Conservation (phyloP, 2,113 vertebrate genomes). For the Anthoscopus minutus region DNA sequence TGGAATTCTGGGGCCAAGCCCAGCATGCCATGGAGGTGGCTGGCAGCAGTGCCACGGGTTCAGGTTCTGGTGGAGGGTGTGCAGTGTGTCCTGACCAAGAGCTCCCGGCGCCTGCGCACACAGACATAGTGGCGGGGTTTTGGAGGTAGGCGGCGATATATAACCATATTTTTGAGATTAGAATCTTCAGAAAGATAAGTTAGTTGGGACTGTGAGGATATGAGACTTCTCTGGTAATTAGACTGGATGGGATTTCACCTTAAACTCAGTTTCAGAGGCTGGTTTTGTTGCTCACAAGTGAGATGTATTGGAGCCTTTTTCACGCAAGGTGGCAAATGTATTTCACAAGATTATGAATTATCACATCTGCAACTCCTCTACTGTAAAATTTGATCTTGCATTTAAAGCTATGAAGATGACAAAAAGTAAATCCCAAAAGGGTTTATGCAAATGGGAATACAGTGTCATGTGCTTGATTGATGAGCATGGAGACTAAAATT, state of each 20-base stretch:
- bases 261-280: not conserved
- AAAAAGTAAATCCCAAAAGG: not conserved
- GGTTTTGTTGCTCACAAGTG: not conserved
- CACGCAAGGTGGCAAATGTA: not conserved
- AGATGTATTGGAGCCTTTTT: not conserved
- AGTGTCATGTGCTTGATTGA: not conserved
- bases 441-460: not conserved
- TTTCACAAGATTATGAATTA: not conserved
- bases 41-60: not conserved
- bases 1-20: not conserved
- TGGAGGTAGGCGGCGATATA: slow-evolving; percentile 47
- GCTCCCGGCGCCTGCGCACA: not conserved
- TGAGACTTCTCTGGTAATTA: not conserved
- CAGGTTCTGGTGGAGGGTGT: not conserved
- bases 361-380: not conserved
- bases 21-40: not conserved
- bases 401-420: not conserved
- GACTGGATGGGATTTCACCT: not conserved
- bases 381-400: not conserved
- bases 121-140: slow-evolving; percentile 31
- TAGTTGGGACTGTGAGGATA: not conserved
- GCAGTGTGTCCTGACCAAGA: not conserved
- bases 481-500: not conserved
- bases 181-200: not conserved
- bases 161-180: slow-evolving; percentile 55